Percentiles rank a stretch among this genome's conserved stretches.
Conservation (phyloP, 2,113 vertebrate genomes). For the Syngnathus typhle region DNA sequence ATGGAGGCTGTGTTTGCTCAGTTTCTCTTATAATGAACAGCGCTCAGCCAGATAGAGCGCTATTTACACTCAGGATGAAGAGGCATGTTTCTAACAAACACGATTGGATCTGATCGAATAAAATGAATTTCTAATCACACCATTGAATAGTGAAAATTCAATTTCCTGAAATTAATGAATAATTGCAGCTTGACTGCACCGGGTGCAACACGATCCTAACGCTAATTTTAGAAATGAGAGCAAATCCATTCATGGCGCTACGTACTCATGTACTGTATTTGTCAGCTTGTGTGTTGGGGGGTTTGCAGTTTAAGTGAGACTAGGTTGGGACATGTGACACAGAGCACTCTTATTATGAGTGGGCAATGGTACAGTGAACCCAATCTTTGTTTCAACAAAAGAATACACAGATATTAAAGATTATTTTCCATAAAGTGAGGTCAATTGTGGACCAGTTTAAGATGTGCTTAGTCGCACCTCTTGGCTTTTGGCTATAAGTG, state of each 20-base stretch:
- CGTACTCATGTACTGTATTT: constrained; percentile 4
- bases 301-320: constrained; percentile 7
- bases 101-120: constrained; percentile 29
- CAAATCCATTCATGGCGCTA: constrained; percentile 21
- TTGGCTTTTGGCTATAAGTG: constrained; percentile 22
- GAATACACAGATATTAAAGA: constrained; percentile 1
- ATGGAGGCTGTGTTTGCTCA: constrained; percentile 28
- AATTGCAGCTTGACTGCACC: constrained; percentile 58
- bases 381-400: constrained; percentile 7
- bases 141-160: constrained; percentile 38
- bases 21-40: constrained; percentile 44
- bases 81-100: constrained; percentile 36
- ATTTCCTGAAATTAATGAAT: constrained; percentile 50
- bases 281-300: constrained; percentile 1
- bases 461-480: constrained; percentile 21
- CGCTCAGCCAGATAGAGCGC: constrained; percentile 32
- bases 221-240: constrained; percentile 28
- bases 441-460: constrained; percentile 16
- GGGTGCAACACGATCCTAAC: constrained; percentile 51
- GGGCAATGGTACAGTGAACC: constrained; percentile 18
- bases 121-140: constrained; percentile 27
- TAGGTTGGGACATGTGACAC: constrained; percentile 37
- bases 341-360: constrained; percentile 14
- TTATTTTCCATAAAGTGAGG: constrained; percentile 7
- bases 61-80: constrained; percentile 29